A percentile compares a stretch with the other conserved stretches of the same genome.
phyloP scores from a whole-genome alignment of 2,888 invertebrate genomes.

The Agrotis exclamationis region DNA sequence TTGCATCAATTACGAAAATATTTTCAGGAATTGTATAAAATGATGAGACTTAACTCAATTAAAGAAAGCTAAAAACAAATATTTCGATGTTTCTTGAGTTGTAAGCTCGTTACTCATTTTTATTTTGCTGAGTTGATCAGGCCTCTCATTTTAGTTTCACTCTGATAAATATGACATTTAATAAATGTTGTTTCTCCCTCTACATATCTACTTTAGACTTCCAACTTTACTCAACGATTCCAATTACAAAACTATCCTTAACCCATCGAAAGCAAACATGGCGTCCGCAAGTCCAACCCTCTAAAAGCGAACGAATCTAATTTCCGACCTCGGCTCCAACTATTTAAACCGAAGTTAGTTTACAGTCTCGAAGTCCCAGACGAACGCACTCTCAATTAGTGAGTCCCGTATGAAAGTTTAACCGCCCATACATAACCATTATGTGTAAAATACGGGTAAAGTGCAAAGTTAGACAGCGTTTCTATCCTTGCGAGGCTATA shows the following conservation, averaged over 20 bases:
- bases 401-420: conserved; percentile 82
- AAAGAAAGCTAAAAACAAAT: not conserved
- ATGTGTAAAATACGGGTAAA: conserved; percentile 89
- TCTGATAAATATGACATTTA: too few relatives aligned
- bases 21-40: not conserved
- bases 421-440: conserved; percentile 88
- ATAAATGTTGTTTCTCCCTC: too few relatives aligned
- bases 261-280: conserved; percentile 30
- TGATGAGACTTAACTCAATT: not conserved
- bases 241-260: conserved; percentile 38
- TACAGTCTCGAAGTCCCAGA: conserved; percentile 68
- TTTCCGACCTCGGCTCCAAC: conserved; percentile 62
- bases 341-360: conserved; percentile 64
- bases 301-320: conserved; percentile 67
- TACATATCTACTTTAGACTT: not conserved
- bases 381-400: conserved; percentile 88
- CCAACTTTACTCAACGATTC: conserved; percentile 25
- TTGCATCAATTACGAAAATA: not conserved
- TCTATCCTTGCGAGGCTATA: conserved; percentile 89
- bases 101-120: not conserved
- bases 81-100: not conserved
- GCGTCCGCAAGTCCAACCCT: conserved; percentile 38
- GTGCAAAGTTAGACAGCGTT: conserved; percentile 89
- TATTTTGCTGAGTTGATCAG: not conserved
- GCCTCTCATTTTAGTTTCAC: not conserved